phyloP scores from a whole-genome alignment of 2,888 invertebrate genomes.

The Chalcis sispes region DNA sequence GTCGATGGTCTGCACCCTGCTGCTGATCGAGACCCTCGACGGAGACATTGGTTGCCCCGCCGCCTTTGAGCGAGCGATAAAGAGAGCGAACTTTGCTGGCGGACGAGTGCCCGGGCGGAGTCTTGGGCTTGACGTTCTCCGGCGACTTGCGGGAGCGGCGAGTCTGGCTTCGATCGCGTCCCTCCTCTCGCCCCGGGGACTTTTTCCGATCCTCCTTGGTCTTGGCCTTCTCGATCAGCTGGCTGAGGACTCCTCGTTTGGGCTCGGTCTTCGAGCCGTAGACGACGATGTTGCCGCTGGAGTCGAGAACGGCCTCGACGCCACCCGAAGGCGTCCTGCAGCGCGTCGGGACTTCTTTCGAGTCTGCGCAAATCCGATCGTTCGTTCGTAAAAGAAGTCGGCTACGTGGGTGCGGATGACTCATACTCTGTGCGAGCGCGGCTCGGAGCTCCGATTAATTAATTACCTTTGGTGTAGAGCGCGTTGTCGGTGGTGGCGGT shows the following conservation, averaged over 20 bases:
- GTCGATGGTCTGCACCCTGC: slow-evolving; percentile 67
- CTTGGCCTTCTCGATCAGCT: slow-evolving; percentile 79
- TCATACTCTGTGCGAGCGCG: no score
- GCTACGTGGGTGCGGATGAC: no score
- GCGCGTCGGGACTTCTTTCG: slow-evolving; percentile 71
- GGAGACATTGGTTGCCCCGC: slow-evolving; percentile 64
- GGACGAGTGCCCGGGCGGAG: slow-evolving; percentile 70
- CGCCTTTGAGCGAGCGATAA: slow-evolving; percentile 71
- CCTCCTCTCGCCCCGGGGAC: slow-evolving; percentile 72
- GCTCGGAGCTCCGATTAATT: not conserved
- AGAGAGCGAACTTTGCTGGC: slow-evolving; percentile 71
- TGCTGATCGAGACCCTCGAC: slow-evolving; percentile 68
- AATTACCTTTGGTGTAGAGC: slow-evolving; percentile 43
- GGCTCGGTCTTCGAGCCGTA: slow-evolving; percentile 68
- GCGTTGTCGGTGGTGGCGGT: slow-evolving; percentile 44
- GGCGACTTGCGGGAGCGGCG: slow-evolving; percentile 73
- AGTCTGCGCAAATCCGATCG: slow-evolving; percentile 62
- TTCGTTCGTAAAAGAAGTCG: no score
- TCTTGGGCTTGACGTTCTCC: slow-evolving; percentile 71
- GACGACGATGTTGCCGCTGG: slow-evolving; percentile 72
- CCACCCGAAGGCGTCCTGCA: slow-evolving; percentile 71
- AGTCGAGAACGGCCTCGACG: slow-evolving; percentile 71
- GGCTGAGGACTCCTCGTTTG: slow-evolving; percentile 77
- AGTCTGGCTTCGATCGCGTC: slow-evolving; percentile 70
- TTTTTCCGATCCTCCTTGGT: slow-evolving; percentile 77